Base-by-base conservation (phyloP, 2,797 vertebrate genomes). In the Sebastes reedi region DNA sequence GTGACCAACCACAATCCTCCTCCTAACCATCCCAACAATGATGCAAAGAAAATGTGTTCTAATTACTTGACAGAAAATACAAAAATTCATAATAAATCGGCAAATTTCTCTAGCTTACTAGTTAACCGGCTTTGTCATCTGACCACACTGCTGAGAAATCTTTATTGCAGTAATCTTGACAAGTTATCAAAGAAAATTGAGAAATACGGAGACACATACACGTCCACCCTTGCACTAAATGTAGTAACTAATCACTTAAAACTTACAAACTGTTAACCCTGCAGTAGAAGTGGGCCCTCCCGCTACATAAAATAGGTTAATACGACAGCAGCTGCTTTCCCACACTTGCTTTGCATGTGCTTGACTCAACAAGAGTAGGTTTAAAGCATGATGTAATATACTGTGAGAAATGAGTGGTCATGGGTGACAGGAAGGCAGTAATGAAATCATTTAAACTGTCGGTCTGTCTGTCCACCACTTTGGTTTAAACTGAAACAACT, bases 281-380 rank as follows among this genome's bases (percentile, higher is more conserved):
- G 12, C 5, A 80, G 27, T 30, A 58, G 10, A 55, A 6, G 4
- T 34, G 12, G n/a, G 9, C 39, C 16, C 9, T 67, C n/a, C 55
- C 5, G 16, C 39, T 52, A 30, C 56, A 32, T 18, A 12, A 66
- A 67, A 67, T 22, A 54, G 52, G 69, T 72, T 77, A 27, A 32
- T 60, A 67, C 24, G 34, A 70, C 54, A 69, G 52, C 11, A 50
- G 36, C 56, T 22, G 8, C 1, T 4, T 82, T 82, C 71, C 55
- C 54, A 67, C 82, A 54, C 62, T 62, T 52, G 34, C 29, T 67
- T 59, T 64, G 39, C 27, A 18, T 46, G 66, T 70, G 39, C 59
- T 67, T 85, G 78, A 83, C 71, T 82, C 52, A 25, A 83, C 76
- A 76, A 34, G 54, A 82, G 36, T 18, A 0, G 18, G 56, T 67